Conservation (phyloP, 2,888 invertebrate species). For the Eupithecia tripunctaria region DNA sequence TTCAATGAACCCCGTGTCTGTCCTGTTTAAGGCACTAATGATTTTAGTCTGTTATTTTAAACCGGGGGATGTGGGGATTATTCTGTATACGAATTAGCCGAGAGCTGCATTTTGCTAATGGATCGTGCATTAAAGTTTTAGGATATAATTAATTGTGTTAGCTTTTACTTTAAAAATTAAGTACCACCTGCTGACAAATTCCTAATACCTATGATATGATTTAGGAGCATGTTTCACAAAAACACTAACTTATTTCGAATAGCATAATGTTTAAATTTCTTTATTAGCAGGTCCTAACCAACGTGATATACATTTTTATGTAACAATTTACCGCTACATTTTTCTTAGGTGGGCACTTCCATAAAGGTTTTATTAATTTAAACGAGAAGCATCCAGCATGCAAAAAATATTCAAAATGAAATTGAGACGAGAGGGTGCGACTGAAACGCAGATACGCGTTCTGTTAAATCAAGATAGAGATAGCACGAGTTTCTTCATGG, state of each 20-base stretch:
- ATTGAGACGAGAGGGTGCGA: conserved; percentile 66
- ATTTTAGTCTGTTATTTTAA: conserved; percentile 70
- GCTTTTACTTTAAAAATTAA: conserved; percentile 28
- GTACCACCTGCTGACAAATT: not conserved
- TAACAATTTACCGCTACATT: conserved; percentile 1
- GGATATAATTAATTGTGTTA: conserved; percentile 23
- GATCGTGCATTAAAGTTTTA: conserved; percentile 41
- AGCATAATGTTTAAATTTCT: not conserved
- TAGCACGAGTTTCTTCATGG: conserved; percentile 59
- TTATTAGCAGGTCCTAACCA: not conserved
- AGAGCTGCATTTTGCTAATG: conserved; percentile 40
- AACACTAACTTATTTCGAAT: not conserved
- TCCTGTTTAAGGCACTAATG: conserved; percentile 64
- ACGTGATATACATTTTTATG: not conserved
- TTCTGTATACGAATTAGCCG: conserved; percentile 52
- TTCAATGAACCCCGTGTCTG: conserved; percentile 73
- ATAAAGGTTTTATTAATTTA: conserved; percentile 76
- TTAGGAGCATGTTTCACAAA: not conserved
- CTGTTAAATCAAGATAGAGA: conserved; percentile 57
- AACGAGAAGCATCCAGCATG: conserved; percentile 58
- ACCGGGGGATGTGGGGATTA: conserved; percentile 50
- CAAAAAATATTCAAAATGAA: conserved; percentile 70
- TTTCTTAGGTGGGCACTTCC: conserved; percentile 53
- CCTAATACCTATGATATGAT: not conserved
- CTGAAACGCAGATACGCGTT: conserved; percentile 53